Evolutionary conservation across 2,113 vertebrate species (phyloP).

Genomic region (Lepus timidus): DNA sequence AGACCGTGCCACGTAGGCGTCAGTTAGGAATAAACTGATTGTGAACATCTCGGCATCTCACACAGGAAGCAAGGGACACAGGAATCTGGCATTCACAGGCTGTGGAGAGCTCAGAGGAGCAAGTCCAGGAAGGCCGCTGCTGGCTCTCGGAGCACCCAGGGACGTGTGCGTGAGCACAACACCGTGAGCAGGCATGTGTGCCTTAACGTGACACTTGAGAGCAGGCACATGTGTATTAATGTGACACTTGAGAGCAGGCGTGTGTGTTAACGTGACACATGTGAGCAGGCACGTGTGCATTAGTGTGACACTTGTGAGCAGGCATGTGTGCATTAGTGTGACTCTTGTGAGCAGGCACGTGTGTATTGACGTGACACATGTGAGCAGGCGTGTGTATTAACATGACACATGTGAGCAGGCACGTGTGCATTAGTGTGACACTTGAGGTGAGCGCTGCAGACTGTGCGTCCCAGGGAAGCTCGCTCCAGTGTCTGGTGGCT

Average conservation of each 20-base stretch:
- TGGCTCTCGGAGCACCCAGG: neutral
- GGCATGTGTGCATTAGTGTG: neutral
- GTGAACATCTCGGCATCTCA: rapidly evolving
- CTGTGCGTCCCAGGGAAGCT: no score
- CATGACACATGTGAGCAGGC: no score
- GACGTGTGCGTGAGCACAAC: no score
- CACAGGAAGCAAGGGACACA: neutral
- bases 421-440: neutral
- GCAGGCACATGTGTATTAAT: no score
- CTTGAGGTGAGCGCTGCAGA: neutral
- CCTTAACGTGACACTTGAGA: no score
- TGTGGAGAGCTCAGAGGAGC: rapidly evolving
- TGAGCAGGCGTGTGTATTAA: no score
- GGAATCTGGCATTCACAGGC: rapidly evolving
- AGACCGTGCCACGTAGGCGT: neutral
- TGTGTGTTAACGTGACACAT: neutral
- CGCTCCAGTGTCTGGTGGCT: neutral
- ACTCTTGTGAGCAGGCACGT: no score
- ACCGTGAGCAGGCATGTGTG: no score
- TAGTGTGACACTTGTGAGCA: no score
- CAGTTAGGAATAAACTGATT: neutral
- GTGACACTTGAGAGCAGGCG: no score
- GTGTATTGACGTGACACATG: no score
- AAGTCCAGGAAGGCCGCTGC: neutral
- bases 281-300: neutral